These are phyloP conservation scores for Hipposideros armiger DNA, from an alignment of 2,113 vertebrate species.

Conservation along the genomic window DNA sequence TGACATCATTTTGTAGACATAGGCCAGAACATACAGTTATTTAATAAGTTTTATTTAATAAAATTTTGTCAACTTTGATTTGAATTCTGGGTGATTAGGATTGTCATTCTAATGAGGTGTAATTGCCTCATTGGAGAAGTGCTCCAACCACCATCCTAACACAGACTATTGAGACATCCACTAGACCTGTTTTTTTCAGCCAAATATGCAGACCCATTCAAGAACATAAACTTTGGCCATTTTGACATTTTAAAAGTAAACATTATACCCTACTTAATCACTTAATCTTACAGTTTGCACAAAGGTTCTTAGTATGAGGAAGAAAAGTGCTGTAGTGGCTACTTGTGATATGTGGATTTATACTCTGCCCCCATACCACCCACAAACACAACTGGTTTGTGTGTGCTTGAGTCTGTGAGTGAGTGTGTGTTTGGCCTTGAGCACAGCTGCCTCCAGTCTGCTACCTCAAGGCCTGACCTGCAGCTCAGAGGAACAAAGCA, in stretches of 20 bases:
- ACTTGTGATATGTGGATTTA: background rate
- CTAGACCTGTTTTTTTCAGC: background rate
- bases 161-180: background rate
- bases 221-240: background rate
- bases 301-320: background rate
- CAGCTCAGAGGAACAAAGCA: background rate
- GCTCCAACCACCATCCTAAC: background rate
- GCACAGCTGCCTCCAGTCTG: background rate
- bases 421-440: background rate
- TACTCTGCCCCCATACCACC: background rate
- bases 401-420: background rate
- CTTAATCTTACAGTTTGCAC: slow-evolving; percentile 1
- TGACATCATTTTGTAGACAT: background rate
- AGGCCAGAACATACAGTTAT: background rate
- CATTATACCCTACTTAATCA: background rate
- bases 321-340: background rate
- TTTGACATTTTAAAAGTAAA: slow-evolving; percentile 59
- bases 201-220: background rate
- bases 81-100: slow-evolving; percentile 4
- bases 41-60: slow-evolving; percentile 44
- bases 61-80: background rate
- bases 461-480: background rate
- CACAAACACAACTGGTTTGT: background rate
- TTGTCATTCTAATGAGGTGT: background rate
- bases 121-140: background rate